These are phyloP conservation scores for Stegodyphus mimosarum DNA, from an alignment of 1,140 invertebrate species.

Conservation along the genomic window DNA sequence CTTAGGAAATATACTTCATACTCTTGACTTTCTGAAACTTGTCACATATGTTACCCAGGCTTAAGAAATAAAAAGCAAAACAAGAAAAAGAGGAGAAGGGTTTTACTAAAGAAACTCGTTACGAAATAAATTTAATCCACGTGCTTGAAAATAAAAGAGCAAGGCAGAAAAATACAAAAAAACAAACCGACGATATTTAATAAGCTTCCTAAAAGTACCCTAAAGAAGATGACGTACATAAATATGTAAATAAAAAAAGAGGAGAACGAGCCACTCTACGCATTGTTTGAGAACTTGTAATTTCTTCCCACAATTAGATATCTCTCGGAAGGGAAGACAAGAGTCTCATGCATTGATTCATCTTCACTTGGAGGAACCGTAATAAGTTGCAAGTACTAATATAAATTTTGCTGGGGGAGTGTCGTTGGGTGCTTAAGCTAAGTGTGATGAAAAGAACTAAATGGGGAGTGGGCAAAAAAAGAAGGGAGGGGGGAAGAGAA, in stretches of 20 bases:
- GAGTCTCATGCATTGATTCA: constrained; percentile 23
- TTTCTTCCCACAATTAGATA: constrained; percentile 47
- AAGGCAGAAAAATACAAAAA: neutral
- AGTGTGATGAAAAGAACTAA: constrained; percentile 43
- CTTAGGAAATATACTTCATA: no score
- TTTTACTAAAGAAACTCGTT: constrained; percentile 18
- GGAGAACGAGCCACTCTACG: neutral
- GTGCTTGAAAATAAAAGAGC: constrained; percentile 4
- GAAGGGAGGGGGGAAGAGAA: neutral
- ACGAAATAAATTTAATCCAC: constrained; percentile 41
- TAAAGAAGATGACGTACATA: constrained; percentile 4
- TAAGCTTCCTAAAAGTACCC: constrained; percentile 14
- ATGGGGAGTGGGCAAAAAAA: neutral
- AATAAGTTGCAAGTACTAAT: constrained; percentile 43
- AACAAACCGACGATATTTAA: constrained; percentile 32
- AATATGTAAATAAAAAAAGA: constrained; percentile 4
- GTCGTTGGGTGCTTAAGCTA: constrained; percentile 2
- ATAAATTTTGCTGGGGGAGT: constrained; percentile 32
- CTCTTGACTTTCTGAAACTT: neutral
- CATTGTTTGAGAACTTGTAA: constrained; percentile 55
- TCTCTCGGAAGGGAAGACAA: neutral
- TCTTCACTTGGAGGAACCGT: constrained; percentile 17
- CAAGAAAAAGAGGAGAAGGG: constrained; percentile 8
- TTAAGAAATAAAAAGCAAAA: no score
- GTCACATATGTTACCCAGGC: neutral